phyloP scores from a whole-genome alignment of 2,113 vertebrate species.

The Strix aluco region DNA sequence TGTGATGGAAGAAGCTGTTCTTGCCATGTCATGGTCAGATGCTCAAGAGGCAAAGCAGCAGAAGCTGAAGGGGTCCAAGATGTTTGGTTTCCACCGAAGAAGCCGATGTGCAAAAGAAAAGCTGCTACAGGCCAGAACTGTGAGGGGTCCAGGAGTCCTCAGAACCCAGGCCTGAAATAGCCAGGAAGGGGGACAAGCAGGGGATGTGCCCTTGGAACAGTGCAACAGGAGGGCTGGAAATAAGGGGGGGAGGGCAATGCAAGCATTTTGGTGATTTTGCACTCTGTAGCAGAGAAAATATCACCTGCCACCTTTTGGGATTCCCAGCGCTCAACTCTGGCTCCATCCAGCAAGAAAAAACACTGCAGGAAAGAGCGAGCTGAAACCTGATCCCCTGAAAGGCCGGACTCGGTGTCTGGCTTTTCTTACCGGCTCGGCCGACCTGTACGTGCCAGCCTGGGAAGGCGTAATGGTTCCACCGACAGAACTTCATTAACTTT shows the following conservation, averaged over 20 bases:
- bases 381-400: constrained; percentile 71
- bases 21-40: background rate
- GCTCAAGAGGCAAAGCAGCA: background rate
- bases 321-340: background rate
- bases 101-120: background rate
- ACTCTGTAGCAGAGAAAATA: background rate
- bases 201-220: background rate
- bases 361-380: constrained; percentile 16
- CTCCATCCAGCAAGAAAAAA: constrained; percentile 35
- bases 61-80: background rate
- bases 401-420: constrained; percentile 13
- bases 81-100: background rate
- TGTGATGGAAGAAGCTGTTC: background rate
- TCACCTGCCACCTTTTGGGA: constrained; percentile 35
- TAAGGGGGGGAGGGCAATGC: background rate
- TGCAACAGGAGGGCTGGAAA: background rate
- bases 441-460: constrained; percentile 66
- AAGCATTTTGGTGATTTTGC: background rate
- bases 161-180: background rate
- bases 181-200: background rate
- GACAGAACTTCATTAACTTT: constrained; percentile 72
- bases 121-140: background rate
- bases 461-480: constrained; percentile 65
- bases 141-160: background rate
- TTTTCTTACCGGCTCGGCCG: constrained; percentile 59